These are phyloP conservation scores for Oophaga pumilio DNA, from an alignment of 2,113 vertebrate genomes.

Conservation along the genomic window DNA sequence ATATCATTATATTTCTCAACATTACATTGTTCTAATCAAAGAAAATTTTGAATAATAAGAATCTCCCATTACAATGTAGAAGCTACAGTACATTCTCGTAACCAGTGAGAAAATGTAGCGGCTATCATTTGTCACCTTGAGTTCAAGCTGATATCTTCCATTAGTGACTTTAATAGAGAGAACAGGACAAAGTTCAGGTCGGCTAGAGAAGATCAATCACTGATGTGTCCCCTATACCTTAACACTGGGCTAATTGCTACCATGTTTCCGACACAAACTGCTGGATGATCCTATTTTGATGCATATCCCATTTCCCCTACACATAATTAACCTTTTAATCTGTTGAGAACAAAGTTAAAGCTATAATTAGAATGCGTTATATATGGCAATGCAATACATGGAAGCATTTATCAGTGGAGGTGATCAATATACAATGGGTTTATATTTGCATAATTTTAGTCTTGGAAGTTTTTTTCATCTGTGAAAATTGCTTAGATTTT, in stretches of 20 bases:
- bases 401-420: not conserved
- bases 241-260: constrained; percentile 21
- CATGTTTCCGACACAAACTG: constrained; percentile 29
- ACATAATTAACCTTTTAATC: constrained; percentile 34
- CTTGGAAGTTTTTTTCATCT: not conserved
- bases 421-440: not conserved
- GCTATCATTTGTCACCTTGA: constrained; percentile 18
- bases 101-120: not conserved
- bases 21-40: not conserved
- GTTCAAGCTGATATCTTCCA: constrained; percentile 29
- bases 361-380: constrained; percentile 1
- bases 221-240: not conserved
- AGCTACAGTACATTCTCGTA: not conserved
- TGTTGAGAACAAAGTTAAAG: constrained; percentile 11
- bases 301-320: constrained; percentile 10
- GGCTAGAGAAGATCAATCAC: constrained; percentile 35
- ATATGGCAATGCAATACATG: not conserved
- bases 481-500: not conserved
- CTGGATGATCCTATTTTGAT: constrained; percentile 25
- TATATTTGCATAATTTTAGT: not conserved
- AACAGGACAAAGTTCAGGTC: constrained; percentile 43
- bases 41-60: not conserved
- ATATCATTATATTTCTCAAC: not conserved
- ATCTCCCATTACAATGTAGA: not conserved
- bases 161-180: constrained; percentile 33